Evolutionary conservation across 2,113 vertebrate species (phyloP), one percentile per base, ranked within the genome.

Genomic region (Dipodomys ordii): DNA sequence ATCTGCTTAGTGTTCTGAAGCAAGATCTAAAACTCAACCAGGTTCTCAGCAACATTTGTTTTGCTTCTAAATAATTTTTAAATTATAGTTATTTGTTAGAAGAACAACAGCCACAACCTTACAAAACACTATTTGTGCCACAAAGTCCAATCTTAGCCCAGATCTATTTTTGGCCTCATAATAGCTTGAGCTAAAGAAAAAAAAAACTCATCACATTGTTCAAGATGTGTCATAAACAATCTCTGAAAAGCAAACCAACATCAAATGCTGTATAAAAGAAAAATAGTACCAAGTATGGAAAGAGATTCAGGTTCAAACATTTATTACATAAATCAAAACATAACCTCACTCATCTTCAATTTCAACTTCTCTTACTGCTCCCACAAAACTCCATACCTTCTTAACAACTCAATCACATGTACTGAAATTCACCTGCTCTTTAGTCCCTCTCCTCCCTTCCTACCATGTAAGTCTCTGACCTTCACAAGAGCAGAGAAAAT

Each of bases 21-120:
- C 64, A 88, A 23, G 49, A 88, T 88, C 72, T 83, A 77, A 89
- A 93, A 93, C 93, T 86, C 67, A 90, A 27, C 68, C 81, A 91
- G 87, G 73, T 89, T 92, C 83, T 88, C 83, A 46, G 76, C 32
- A 73, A 74, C 57, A 87, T 93, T 95, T 74, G 64, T 53, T 92
- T 84, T 92, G 83, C 35, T 89, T 93, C 71, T 86, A 94, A 93
- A 82, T 95, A 93, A 96, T 85, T 93, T 93, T 90, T 77, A 90
- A 95, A 92, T 96, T 96, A 88, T 9, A 86, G 30, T 77, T 94
- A 93, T 94, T 88, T 93, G 62, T 92, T 94, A 32, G 39, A 94
- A 96, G 82, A 94, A 73, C 74, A 93, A 95, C 49, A 92, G 73
- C 57, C 80, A 88, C 39, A 94, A 96, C 89, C 83, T 57, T 94